Evolutionary conservation across 2,888 invertebrate genomes (phyloP).

Genomic region (Oscheius onirici): DNA sequence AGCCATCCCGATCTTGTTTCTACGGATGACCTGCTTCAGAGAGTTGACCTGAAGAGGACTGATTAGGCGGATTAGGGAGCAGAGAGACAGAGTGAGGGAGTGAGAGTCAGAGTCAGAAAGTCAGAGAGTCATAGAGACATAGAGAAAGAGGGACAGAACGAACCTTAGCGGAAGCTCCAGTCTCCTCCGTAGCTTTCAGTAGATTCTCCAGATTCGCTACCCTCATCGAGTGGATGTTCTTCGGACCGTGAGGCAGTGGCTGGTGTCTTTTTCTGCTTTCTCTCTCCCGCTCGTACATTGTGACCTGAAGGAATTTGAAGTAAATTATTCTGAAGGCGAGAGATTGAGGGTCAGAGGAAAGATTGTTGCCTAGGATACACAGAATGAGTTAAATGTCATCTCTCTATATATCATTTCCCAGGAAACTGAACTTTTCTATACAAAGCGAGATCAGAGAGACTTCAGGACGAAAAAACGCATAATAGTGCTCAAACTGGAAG

Average conservation of each 20-base stretch:
- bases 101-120: no score
- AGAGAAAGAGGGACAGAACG: no score
- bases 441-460: no score
- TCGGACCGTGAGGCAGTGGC: neutral
- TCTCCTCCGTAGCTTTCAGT: constrained; percentile 45
- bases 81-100: no score
- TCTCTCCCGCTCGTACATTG: constrained; percentile 50
- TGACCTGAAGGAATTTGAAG: neutral
- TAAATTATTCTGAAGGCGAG: neutral
- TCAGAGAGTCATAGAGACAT: no score
- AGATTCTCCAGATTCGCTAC: constrained; percentile 63
- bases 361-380: neutral
- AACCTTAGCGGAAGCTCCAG: constrained; percentile 53
- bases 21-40: constrained; percentile 56
- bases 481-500: no score
- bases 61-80: no score
- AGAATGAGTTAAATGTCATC: constrained; percentile 4
- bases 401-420: neutral
- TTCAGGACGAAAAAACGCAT: no score
- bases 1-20: constrained; percentile 66
- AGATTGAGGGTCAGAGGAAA: neutral
- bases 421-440: neutral
- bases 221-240: constrained; percentile 50
- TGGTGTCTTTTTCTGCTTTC: constrained; percentile 69
- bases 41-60: constrained; percentile 61